Evolutionary conservation across 1,140 invertebrate genomes (phyloP), one percentile per base, ranked within the genome.

Genomic region (Heliconius himera): DNA sequence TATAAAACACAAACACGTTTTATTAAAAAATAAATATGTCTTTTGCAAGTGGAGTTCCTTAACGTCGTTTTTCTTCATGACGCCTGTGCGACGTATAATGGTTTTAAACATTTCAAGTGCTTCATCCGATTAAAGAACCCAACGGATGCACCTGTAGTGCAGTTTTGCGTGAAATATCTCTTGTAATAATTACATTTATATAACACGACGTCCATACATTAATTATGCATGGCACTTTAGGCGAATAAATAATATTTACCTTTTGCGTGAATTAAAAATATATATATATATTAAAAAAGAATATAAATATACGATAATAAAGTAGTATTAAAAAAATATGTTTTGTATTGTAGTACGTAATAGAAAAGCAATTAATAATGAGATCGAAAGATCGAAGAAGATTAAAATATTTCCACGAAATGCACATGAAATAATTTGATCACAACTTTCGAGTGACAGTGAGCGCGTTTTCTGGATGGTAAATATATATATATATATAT

Each of bases 41-140:
- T 41, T 1, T 41, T 41, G 11, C 60, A 66, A 66, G 60, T 16
- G 20, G 26, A 66, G 60, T 66, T 66, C 60, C 54, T 74, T 70
- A 18, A 20, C 29, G n/a, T 71, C 66, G 60, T 76, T 72, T 76
- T 82, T 82, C 81, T 79, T 83, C 36, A 71, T 51, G 16, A 38
- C 46, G 72, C 74, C 26, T 38, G 73, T 13, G 70, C 76, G 73
- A 70, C 75, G 72, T 83, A 46, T 46, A 86, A 86, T 81, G 79
- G 85, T 81, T 83, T 86, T 86, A 86, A 86, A 77, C 85, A 84
- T 82, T 86, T 26, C 38, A 78, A 82, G 81, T 81, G 83, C 85
- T 86, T 86, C 83, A 85, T 86, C 85, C 82, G 85, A 86, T 86
- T 86, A 83, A 41, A 20, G 73, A 73, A 79, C 33, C 20, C 36